phyloP scores from a whole-genome alignment of 2,113 vertebrate species.

The Sminthopsis crassicaudata region DNA sequence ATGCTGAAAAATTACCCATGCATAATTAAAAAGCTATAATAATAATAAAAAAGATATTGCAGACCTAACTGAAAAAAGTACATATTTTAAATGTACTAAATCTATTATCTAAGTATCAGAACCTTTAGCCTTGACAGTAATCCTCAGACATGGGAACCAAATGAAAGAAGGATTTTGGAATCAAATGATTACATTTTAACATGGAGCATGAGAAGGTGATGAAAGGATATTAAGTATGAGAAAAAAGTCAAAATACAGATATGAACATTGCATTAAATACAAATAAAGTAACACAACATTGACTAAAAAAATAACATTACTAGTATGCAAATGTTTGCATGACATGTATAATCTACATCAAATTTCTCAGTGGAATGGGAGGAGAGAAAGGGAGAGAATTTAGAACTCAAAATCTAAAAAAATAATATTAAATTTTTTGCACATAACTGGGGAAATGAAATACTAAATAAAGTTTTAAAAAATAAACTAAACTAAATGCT shows the following conservation, averaged over 20 bases:
- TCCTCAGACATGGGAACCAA: conserved; percentile 55
- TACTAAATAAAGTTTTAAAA: too few species aligned
- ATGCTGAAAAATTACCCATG: too few species aligned
- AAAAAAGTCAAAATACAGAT: conserved; percentile 68
- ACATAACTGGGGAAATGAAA: too few species aligned
- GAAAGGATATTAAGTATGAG: conserved; percentile 67
- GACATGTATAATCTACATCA: too few species aligned
- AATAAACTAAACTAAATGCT: too few species aligned
- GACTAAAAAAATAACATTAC: neutral
- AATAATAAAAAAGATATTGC: neutral
- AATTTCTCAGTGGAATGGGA: too few species aligned
- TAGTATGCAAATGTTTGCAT: too few species aligned
- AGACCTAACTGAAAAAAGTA: conserved; percentile 17
- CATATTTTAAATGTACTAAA: conserved; percentile 59
- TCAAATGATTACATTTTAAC: conserved; percentile 69
- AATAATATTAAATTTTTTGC: too few species aligned
- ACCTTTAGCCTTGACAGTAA: conserved; percentile 58
- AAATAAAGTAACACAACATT: conserved; percentile 32
- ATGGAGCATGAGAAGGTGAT: conserved; percentile 61
- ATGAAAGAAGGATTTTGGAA: conserved; percentile 49
- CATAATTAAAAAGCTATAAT: too few species aligned
- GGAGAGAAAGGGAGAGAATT: too few species aligned
- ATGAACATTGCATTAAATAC: conserved; percentile 47
- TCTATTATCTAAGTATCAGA: conserved; percentile 50
- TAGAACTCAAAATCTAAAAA: too few species aligned